Conservation (phyloP, 1,140 invertebrate species). For the Choristoneura fumiferana region DNA sequence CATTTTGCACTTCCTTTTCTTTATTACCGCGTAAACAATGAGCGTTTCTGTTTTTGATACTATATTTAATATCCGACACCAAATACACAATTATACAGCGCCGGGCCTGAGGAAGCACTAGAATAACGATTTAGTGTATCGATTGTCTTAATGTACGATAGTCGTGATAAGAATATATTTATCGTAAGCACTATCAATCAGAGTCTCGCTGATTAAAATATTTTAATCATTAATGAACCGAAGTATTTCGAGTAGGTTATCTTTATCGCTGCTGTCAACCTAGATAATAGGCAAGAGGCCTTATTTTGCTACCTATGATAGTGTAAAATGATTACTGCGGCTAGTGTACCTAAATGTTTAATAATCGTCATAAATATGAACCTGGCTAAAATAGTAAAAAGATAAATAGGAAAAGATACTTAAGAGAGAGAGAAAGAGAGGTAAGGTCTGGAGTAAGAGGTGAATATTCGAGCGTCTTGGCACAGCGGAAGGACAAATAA, state of each 20-base stretch:
- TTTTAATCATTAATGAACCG: constrained; percentile 12
- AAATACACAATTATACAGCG: neutral
- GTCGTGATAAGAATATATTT: constrained; percentile 47
- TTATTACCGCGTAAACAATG: too few species aligned
- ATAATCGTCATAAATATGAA: too few species aligned
- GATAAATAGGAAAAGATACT: too few species aligned
- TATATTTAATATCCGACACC: too few species aligned
- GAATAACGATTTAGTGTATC: constrained; percentile 1
- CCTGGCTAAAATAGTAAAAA: too few species aligned
- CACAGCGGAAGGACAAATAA: too few species aligned
- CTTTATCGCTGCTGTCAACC: constrained; percentile 4
- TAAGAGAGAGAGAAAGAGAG: too few species aligned
- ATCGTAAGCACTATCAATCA: constrained; percentile 42
- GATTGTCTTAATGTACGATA: constrained; percentile 18
- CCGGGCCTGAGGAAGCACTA: neutral
- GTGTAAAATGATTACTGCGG: too few species aligned
- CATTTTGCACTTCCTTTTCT: neutral
- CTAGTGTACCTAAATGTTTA: too few species aligned
- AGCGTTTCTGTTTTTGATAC: too few species aligned
- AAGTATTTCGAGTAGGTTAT: constrained; percentile 13
- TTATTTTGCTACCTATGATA: neutral
- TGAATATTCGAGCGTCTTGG: too few species aligned
- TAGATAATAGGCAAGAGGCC: constrained; percentile 16
- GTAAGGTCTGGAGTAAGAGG: too few species aligned
- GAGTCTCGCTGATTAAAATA: constrained; percentile 35